A percentile compares a stretch with the other conserved stretches of the same genome.
These are phyloP conservation scores for Cheilosia grossa DNA, from an alignment of 2,888 invertebrate species.

Conservation along the genomic window DNA sequence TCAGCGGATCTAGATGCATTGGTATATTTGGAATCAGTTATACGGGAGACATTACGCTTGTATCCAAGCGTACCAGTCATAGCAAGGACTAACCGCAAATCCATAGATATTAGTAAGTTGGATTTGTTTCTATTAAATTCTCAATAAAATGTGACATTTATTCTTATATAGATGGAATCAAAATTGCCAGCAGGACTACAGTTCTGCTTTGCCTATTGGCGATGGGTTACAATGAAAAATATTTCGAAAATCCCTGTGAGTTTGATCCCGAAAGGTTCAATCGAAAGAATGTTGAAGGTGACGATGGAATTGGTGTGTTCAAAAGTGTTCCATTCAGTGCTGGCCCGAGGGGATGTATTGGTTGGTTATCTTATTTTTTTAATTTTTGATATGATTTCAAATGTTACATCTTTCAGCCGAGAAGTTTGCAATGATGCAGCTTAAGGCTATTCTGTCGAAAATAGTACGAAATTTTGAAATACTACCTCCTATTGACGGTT, in stretches of 20 bases:
- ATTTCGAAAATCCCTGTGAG: constrained; percentile 78
- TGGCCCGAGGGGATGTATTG: constrained; percentile 85
- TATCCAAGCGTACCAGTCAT: constrained; percentile 80
- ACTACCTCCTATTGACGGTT: constrained; percentile 79
- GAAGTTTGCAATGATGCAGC: constrained; percentile 84
- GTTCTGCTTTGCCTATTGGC: constrained; percentile 79
- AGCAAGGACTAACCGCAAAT: constrained; percentile 78
- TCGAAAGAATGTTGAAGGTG: constrained; percentile 38
- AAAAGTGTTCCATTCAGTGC: constrained; percentile 86
- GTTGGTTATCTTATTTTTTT: constrained; percentile 44
- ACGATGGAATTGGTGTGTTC: constrained; percentile 81
- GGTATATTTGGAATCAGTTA: constrained; percentile 79
- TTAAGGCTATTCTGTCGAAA: constrained; percentile 84
- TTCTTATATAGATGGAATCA: constrained; percentile 78
- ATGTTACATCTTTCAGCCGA: constrained; percentile 78
- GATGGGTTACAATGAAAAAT: constrained; percentile 80
- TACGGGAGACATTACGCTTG: constrained; percentile 79
- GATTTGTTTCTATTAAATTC: background rate
- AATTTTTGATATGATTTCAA: background rate
- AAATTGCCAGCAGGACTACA: constrained; percentile 79
- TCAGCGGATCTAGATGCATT: constrained; percentile 77
- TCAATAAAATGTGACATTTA: background rate
- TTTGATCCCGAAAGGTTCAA: constrained; percentile 83
- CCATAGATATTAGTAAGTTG: constrained; percentile 80
- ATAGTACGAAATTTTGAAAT: constrained; percentile 84